phyloP scores from a whole-genome alignment of 2,113 vertebrate genomes.

The Anarrhichthys ocellatus region DNA sequence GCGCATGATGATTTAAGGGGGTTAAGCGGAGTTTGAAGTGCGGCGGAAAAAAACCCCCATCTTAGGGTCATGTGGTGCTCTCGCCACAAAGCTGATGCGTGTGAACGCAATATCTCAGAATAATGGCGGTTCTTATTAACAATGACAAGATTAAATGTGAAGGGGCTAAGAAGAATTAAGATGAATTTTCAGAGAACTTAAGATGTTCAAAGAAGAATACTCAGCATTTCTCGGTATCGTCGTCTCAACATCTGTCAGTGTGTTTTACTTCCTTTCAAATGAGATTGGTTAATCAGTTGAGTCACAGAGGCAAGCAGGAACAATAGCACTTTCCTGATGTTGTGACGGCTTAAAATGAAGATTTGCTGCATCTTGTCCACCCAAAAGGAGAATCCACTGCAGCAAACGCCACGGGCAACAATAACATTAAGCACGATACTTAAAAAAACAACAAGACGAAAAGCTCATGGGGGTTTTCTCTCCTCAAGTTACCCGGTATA shows the following conservation, averaged over 20 bases:
- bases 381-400: conserved; percentile 38
- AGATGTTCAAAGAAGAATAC: conserved; percentile 62
- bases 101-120: conserved; percentile 53
- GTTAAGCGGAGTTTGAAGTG: conserved; percentile 77
- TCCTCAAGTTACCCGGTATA: conserved; percentile 58
- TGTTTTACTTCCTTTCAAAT: conserved; percentile 52
- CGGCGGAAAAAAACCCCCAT: conserved; percentile 36
- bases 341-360: conserved; percentile 66
- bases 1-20: conserved; percentile 68
- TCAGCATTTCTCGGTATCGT: conserved; percentile 70
- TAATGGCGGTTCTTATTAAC: conserved; percentile 69
- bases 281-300: conserved; percentile 60
- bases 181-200: conserved; percentile 68
- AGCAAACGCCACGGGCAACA: conserved; percentile 32
- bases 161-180: conserved; percentile 73
- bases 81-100: conserved; percentile 54
- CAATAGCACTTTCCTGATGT: conserved; percentile 60
- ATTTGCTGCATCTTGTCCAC: conserved; percentile 59
- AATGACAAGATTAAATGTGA: conserved; percentile 80
- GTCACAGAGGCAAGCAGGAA: conserved; percentile 53
- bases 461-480: conserved; percentile 47
- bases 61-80: conserved; percentile 70
- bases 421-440: conserved; percentile 41
- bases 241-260: conserved; percentile 70
- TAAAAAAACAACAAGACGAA: conserved; percentile 35